Evolutionary conservation across 2,888 invertebrate genomes (phyloP).

Genomic region (Esperia sulphurella): DNA sequence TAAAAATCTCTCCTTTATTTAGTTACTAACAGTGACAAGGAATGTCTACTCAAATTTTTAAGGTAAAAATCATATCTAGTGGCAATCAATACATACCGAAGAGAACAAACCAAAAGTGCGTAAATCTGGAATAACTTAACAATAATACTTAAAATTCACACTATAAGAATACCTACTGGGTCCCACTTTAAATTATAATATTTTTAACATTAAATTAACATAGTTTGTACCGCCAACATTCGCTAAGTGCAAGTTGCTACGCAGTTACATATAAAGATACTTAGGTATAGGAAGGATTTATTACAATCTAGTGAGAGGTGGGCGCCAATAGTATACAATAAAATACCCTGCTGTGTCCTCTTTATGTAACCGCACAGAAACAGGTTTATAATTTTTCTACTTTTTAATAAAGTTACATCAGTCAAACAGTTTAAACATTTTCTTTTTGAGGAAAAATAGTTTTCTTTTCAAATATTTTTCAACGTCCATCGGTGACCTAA

Average conservation of each 20-base stretch:
- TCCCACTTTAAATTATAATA: constrained; percentile 63
- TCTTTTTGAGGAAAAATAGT: constrained; percentile 34
- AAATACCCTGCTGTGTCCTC: constrained; percentile 45
- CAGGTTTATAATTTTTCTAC: constrained; percentile 29
- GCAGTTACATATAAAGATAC: constrained; percentile 39
- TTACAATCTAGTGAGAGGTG: constrained; percentile 22
- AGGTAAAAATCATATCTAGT: constrained; percentile 27
- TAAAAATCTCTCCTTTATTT: too few relatives aligned
- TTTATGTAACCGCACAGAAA: constrained; percentile 42
- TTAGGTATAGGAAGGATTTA: constrained; percentile 5
- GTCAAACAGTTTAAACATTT: constrained; percentile 46
- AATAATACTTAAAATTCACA: constrained; percentile 67
- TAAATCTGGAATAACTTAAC: constrained; percentile 71
- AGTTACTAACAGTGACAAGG: constrained; percentile 30
- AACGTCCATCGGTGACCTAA: constrained; percentile 20
- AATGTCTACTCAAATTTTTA: constrained; percentile 50
- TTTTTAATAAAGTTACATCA: constrained; percentile 46
- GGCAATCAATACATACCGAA: constrained; percentile 24
- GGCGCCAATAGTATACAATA: constrained; percentile 33
- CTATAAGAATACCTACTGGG: constrained; percentile 68
- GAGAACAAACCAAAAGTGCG: constrained; percentile 54
- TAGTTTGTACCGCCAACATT: constrained; percentile 69
- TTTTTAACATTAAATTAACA: constrained; percentile 43
- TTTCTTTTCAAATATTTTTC: constrained; percentile 29
- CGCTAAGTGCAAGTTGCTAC: constrained; percentile 56